Conservation (phyloP, 2,113 vertebrate species). For the Tenrec ecaudatus region DNA sequence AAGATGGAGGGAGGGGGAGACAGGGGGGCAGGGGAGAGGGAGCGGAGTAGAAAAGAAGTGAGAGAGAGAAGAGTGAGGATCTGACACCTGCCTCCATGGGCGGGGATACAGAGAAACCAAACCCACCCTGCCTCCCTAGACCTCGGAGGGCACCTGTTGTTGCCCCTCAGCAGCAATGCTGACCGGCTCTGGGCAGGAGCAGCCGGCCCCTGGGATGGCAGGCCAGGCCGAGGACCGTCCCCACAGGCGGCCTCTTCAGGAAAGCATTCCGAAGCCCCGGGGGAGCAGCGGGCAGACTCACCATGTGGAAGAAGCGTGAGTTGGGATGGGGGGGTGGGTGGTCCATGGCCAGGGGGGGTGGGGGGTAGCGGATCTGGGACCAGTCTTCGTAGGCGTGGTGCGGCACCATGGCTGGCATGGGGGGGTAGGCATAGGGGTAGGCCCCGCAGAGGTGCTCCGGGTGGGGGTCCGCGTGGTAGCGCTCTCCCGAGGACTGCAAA, state of each 20-base stretch:
- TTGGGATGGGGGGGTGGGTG: slow-evolving; percentile 85
- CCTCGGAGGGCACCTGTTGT: neutral
- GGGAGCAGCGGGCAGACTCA: slow-evolving; percentile 75
- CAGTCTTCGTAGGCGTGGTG: slow-evolving; percentile 93
- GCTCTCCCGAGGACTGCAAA: slow-evolving; percentile 90
- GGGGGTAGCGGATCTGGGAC: slow-evolving; percentile 93
- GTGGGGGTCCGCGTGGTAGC: slow-evolving; percentile 90
- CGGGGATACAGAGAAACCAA: neutral
- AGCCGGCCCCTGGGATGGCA: neutral
- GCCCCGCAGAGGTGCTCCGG: slow-evolving; percentile 90
- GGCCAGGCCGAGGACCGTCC: neutral
- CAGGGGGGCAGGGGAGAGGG: too few relatives aligned
- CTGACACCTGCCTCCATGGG: neutral
- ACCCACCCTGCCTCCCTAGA: neutral
- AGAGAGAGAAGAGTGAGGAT: neutral
- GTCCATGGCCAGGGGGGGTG: slow-evolving; percentile 88
- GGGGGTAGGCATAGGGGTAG: slow-evolving; percentile 92
- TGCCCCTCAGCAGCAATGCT: neutral
- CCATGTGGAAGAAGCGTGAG: slow-evolving; percentile 90
- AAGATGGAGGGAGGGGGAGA: neutral
- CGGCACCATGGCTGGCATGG: slow-evolving; percentile 84
- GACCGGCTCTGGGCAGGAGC: neutral
- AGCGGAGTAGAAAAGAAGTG: neutral
- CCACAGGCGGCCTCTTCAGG: neutral
- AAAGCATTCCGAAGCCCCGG: neutral